Conservation (phyloP, 2,113 vertebrate genomes). For the Tricholaema leucomelas region DNA sequence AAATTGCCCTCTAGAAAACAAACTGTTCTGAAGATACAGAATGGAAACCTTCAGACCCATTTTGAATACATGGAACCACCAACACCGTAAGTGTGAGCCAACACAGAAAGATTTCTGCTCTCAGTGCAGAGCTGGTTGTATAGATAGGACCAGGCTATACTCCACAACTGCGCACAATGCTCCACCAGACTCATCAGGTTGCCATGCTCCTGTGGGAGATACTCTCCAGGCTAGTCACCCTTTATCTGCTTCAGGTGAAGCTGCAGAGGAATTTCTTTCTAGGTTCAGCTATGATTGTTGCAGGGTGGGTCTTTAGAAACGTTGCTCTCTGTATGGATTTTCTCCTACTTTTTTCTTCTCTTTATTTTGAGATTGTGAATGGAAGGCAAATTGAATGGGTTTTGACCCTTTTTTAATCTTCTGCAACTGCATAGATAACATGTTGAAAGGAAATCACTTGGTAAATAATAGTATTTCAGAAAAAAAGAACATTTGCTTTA, state of each 20-base stretch:
- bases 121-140: not conserved
- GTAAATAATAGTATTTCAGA: not conserved
- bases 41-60: not conserved
- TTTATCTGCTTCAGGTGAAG: not conserved
- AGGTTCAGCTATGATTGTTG: not conserved
- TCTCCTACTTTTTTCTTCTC: not conserved
- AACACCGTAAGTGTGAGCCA: not conserved
- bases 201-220: fast-evolving
- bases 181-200: not conserved
- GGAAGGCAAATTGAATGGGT: not conserved
- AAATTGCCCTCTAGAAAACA: not conserved
- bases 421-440: not conserved
- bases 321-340: not conserved
- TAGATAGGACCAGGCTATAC: not conserved
- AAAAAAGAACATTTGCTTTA: not conserved
- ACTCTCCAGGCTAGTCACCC: not conserved
- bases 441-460: not conserved
- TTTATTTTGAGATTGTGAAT: not conserved
- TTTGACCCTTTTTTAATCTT: not conserved
- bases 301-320: not conserved
- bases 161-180: not conserved
- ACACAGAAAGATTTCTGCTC: not conserved
- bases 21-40: not conserved
- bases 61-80: not conserved
- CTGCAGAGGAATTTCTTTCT: not conserved